Percentiles rank a stretch among this genome's conserved stretches.
These are phyloP conservation scores for Synergus laeviventris DNA, from an alignment of 2,888 invertebrate species.

Conservation along the genomic window DNA sequence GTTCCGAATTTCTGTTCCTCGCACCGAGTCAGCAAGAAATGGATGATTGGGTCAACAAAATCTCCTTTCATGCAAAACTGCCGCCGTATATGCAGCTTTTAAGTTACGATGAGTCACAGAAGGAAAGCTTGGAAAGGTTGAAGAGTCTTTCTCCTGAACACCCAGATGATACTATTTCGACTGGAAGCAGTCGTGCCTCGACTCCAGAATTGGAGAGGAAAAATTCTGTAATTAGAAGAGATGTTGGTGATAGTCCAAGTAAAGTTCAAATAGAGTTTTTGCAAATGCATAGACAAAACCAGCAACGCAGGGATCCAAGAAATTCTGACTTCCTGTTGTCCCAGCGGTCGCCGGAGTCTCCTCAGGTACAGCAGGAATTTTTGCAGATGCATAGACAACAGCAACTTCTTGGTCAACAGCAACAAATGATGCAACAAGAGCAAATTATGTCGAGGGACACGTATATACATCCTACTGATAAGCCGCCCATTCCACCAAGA, in stretches of 20 bases:
- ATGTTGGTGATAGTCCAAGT: constrained; percentile 63
- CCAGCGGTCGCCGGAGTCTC: constrained; percentile 58
- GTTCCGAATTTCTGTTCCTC: constrained; percentile 94
- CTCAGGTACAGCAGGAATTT: constrained; percentile 78
- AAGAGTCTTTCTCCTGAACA: constrained; percentile 65
- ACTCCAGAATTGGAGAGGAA: constrained; percentile 76
- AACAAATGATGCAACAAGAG: constrained; percentile 67
- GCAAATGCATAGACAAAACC: constrained; percentile 70
- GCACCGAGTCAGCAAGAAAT: constrained; percentile 85
- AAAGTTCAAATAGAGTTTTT: constrained; percentile 71
- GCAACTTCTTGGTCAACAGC: constrained; percentile 72
- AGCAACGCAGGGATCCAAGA: constrained; percentile 71
- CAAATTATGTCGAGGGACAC: constrained; percentile 60
- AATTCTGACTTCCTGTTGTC: constrained; percentile 62
- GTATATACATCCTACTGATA: constrained; percentile 71
- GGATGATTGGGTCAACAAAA: constrained; percentile 94
- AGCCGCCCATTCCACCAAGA: constrained; percentile 80
- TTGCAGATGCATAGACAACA: constrained; percentile 76
- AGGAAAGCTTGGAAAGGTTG: constrained; percentile 69
- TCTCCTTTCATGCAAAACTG: constrained; percentile 93
- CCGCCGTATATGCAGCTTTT: constrained; percentile 93
- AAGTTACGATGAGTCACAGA: constrained; percentile 85
- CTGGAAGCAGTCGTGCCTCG: constrained; percentile 76
- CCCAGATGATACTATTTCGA: constrained; percentile 68
- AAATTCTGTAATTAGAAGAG: constrained; percentile 73